Base-by-base conservation (phyloP, 1,140 invertebrate species). In the Megalonaias nervosa region DNA sequence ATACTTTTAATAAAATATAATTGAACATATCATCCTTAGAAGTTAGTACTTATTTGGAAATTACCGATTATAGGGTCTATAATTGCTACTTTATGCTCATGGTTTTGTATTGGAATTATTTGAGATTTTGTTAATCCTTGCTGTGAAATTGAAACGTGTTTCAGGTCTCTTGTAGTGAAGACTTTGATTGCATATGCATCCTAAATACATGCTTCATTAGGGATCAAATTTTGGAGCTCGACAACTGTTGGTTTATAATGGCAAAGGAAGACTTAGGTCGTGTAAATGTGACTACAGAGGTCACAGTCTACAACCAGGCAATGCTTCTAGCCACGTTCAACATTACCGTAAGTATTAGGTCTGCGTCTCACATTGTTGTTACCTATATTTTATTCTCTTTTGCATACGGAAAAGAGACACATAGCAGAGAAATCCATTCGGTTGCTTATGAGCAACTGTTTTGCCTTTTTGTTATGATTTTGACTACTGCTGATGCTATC, bases 161-260 rank as follows among this genome's bases (percentile, higher is more conserved):
- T n/a, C n/a, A n/a, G n/a, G n/a, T n/a, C n/a, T 56, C 58, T 12
- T 74, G 73, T 67, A 15, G 19, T 15, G 17, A 58, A 23, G 73
- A 67, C 57, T 23, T 56, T 11, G 17, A 12, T 14, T 75, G 73
- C 48, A 12, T 48, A 23, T 75, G 73, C 31, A 23, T 75, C 12
- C 26, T 75, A 26, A 15, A 75, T 0, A 59, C 19, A 13, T 74
- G 72, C n/a, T 74, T 66, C 48, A 62, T 62, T n/a, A 15, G 58
- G 4, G n/a, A 5, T 17, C 72, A 74, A 57, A 66, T 26, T 21
- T 15, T 76, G 17, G 69, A 77, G n/a, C 59, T 77, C 0, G 69
- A 77, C 67, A 77, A 77, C 64, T 77, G 75, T 26, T 71, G 62
- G 69, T 77, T 77, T 72, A 55, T 77, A 11, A 64, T 77, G 15